Evolutionary conservation across 2,888 invertebrate genomes (phyloP), one percentile per base, ranked within the genome.

Genomic region (Hirudinaria manillensis): DNA sequence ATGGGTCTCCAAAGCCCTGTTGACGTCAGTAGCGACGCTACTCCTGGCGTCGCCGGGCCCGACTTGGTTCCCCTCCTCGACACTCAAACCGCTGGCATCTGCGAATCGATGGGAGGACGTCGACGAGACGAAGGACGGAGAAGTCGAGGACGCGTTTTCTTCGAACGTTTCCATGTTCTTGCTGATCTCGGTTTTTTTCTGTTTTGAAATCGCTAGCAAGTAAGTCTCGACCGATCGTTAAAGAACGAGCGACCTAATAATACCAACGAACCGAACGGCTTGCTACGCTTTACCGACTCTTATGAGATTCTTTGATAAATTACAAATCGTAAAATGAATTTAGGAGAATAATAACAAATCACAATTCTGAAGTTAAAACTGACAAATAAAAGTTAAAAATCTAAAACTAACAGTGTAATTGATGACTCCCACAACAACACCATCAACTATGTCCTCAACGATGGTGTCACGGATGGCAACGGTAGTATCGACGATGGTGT

Each of bases 131-230:
- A 29, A 61, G n/a, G 61, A 27, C n/a, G 61, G 29, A 3, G 61
- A 1, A 61, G 21, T 7, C 29, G 24, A 61, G n/a, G 61, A 27
- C 29, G 61, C 13, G 29, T 16, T 16, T 16, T 61, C 61, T 16
- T 61, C 61, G n/a, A 61, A 61, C 61, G 61, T 61, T 61, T 61
- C 61, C 13, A 19, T 29, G n/a, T 61, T 29, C 29, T 29, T 61
- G 24, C 29, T 61, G 13, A 61, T 4, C 1, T 21, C 29, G 1
- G 24, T 61, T 61, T 61, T 10, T 27, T 61, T 61, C 61, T 61
- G n/a, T 27, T 61, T 24, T 16, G n/a, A 61, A n/a, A n/a, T n/a
- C n/a, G n/a, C n/a, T n/a, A n/a, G n/a, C n/a, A n/a, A n/a, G n/a
- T n/a, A 16, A 45, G 10, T 45, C 45, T 45, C 13, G 45, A 16